Base-by-base conservation (phyloP, 2,888 invertebrate species). In the Lasioglossum calceatum region DNA sequence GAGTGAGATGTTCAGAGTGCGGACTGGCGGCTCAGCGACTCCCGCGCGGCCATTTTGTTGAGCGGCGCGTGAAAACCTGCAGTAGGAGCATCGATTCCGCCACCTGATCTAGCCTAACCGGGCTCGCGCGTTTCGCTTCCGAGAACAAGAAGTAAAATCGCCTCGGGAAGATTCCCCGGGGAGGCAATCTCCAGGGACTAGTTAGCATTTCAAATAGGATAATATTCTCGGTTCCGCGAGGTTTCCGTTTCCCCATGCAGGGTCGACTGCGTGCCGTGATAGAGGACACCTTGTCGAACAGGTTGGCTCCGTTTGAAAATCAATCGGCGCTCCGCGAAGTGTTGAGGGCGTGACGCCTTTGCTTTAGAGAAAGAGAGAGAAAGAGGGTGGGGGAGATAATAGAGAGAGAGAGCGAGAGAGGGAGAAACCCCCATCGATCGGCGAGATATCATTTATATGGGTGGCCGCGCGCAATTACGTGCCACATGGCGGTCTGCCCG, bases 401-500 rank as follows among this genome's bases (percentile, higher is more conserved):
- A 12, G 19, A 54, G 23, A 54, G 7, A 54, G 27, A 27, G 27
- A 27, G 27, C 0, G 27, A 10, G 23, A 83, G 54, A 44, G 50
- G 44, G 39, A 61, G 23, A 84, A 81, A 54, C 58, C 12, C 82
- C 86, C 64, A 82, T 86, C 71, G 71, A 50, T 74, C 50, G 74
- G 32, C 50, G 50, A 58, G 58, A 50, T 54, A 74, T 81, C 84
- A 50, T 71, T 90, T 78, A 88, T 77, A 58, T 54, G 58, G 27
- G 47, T 39, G 23, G 32, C 7, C 54, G 42, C 74, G 77, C 42
- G 79, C 78, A 81, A 81, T 86, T 72, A 67, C 77, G n/a, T 74
- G 58, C 78, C 91, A 88, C 91, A 86, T 91, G 91, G 82, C 82
- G 76, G 85, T 78, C 74, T 70, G 73, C 1, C 58, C 88, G 79